These are phyloP conservation scores for Cyprinodon variegatus DNA, from an alignment of 2,113 vertebrate species.

Conservation along the genomic window DNA sequence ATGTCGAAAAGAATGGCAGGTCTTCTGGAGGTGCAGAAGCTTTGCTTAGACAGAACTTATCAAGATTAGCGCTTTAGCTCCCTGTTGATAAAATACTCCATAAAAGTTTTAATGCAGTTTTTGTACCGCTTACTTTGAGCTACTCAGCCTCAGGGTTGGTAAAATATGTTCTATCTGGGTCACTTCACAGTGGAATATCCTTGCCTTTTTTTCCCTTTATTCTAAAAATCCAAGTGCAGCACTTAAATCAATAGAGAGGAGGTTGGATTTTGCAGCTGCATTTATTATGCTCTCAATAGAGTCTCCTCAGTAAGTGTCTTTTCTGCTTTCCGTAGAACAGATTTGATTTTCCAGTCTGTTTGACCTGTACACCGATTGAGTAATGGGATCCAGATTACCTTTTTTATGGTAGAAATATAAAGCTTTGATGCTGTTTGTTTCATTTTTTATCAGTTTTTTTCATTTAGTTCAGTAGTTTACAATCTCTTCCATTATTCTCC, in stretches of 20 bases:
- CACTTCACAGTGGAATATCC: constrained; percentile 70
- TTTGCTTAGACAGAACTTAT: constrained; percentile 15
- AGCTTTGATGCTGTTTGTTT: not conserved
- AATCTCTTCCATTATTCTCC: too few relatives aligned
- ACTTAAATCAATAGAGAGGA: constrained; percentile 59
- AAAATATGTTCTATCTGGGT: constrained; percentile 75
- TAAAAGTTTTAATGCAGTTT: constrained; percentile 58
- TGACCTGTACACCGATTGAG: constrained; percentile 28
- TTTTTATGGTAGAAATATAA: not conserved
- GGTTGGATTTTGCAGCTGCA: constrained; percentile 60
- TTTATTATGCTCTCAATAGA: constrained; percentile 64
- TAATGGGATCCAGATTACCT: constrained; percentile 28
- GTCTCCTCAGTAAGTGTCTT: constrained; percentile 50
- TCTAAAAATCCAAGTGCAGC: constrained; percentile 42
- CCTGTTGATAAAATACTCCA: constrained; percentile 38
- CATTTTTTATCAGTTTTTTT: too few relatives aligned
- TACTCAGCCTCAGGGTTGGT: constrained; percentile 58
- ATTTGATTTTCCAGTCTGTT: constrained; percentile 34
- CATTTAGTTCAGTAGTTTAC: too few relatives aligned
- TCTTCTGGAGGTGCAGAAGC: not conserved
- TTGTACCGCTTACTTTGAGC: constrained; percentile 60
- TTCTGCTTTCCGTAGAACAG: constrained; percentile 51
- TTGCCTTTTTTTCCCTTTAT: constrained; percentile 25
- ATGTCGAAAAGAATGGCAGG: not conserved
- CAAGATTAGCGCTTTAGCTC: constrained; percentile 13